Evolutionary conservation across 92 coral and sea anemone genomes (phyloP).

Genomic region (Chrysogorgia sp.): DNA sequence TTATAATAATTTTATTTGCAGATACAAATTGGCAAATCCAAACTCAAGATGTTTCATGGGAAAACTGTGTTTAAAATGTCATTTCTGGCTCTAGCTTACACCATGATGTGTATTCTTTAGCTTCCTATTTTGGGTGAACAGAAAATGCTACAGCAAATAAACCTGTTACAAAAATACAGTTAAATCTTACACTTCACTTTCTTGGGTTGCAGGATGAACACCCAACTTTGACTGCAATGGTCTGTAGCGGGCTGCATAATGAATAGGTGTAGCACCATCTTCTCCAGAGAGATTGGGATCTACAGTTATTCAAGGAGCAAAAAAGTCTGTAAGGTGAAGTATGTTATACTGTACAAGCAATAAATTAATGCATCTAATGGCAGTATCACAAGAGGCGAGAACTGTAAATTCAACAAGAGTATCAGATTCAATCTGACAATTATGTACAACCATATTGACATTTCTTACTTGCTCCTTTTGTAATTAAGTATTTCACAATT

Average conservation of each 20-base stretch:
- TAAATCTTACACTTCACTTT: conserved; percentile 23
- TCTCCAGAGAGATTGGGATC: conserved; percentile 60
- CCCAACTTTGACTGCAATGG: conserved; percentile 47
- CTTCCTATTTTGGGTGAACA: neutral
- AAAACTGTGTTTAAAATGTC: no score
- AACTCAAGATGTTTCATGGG: no score
- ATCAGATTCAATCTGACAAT: neutral
- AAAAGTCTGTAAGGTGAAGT: no score
- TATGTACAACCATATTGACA: no score
- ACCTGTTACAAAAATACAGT: neutral
- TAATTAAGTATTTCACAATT: conserved; percentile 65
- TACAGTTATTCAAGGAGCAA: no score
- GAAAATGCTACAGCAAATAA: neutral
- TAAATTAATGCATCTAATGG: no score
- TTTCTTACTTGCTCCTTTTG: conserved; percentile 73
- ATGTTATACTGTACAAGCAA: no score
- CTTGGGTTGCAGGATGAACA: conserved; percentile 32
- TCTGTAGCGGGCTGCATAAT: conserved; percentile 93
- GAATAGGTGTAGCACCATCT: conserved; percentile 93
- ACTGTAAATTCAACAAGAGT: no score
- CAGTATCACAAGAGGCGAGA: no score
- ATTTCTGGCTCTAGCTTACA: neutral
- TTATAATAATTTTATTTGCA: no score
- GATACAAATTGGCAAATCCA: no score
- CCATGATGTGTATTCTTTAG: neutral